Base-by-base conservation (phyloP, 2,888 invertebrate genomes). In the Priocnemis perturbator region DNA sequence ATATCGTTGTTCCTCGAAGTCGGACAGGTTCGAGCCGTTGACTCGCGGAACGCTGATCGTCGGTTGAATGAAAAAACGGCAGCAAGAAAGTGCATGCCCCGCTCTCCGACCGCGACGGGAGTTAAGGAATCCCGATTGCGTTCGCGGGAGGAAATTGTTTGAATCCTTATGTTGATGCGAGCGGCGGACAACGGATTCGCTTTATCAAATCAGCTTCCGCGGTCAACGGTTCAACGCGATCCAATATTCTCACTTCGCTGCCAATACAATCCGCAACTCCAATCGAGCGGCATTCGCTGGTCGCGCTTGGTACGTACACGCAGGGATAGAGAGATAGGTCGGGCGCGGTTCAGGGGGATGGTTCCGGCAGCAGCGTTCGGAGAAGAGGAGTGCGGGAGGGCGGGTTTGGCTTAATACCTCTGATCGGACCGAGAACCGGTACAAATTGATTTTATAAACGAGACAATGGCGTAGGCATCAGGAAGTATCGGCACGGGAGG, bases 181-280 rank as follows among this genome's bases (percentile, higher is more conserved):
- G 56, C 59, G 53, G 69, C 65, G 77, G 77, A 74, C 77, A 77
- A 83, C 82, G 80, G 81, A 79, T 81, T 78, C 73, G 64, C 76
- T 70, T 73, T 70, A 73, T 78, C 78, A 79, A 84, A 86, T 84
- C 80, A 81, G 82, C 78, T 81, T 83, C 77, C 75, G 81, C 80
- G 82, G 81, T 84, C 81, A 83, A 83, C 77, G 81, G 76, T 83
- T 80, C 79, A 76, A 78, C 85, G 81, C 81, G 82, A 83, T 85
- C 78, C 79, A 83, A 84, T 85, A 84, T 83, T 83, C 83, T 83
- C 86, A 82, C 81, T 79, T 77, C 76, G 82, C 75, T 79, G 83
- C 82, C 83, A 79, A 79, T 77, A 77, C 77, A 76, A 81, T 77
- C 73, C 79, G 78, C 78, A 80, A 73, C 77, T 76, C 78, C 73